Conservation (phyloP, 2,113 vertebrate genomes). For the Hemibagrus wyckioides region DNA sequence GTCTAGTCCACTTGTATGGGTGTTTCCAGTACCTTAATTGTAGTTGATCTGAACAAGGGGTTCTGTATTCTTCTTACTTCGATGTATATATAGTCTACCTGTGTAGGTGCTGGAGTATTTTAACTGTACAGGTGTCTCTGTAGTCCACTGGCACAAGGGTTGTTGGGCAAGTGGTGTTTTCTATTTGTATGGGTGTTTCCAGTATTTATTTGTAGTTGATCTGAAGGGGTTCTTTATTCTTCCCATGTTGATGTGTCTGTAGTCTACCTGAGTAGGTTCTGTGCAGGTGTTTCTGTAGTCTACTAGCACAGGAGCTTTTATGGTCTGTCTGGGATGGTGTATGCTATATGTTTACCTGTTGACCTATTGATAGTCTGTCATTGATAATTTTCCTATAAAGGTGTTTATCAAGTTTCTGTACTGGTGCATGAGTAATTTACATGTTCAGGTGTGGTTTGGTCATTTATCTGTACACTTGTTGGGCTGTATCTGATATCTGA, state of each 20-base stretch:
- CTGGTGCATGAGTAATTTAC: background rate
- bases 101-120: background rate
- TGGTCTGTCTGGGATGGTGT: background rate
- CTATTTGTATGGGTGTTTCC: background rate
- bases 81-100: background rate
- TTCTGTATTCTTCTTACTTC: background rate
- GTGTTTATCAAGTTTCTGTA: background rate
- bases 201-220: background rate
- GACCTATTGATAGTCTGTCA: background rate
- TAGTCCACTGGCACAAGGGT: background rate
- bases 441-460: background rate
- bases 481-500: background rate
- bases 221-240: background rate
- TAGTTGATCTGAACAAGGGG: background rate
- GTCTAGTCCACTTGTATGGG: background rate
- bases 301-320: background rate
- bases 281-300: background rate
- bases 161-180: background rate
- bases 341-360: background rate
- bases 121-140: constrained; percentile 7
- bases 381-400: background rate
- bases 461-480: background rate
- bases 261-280: background rate
- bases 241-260: background rate
- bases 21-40: background rate